phyloP scores from a whole-genome alignment of 2,113 vertebrate species.

The Abramis brama region DNA sequence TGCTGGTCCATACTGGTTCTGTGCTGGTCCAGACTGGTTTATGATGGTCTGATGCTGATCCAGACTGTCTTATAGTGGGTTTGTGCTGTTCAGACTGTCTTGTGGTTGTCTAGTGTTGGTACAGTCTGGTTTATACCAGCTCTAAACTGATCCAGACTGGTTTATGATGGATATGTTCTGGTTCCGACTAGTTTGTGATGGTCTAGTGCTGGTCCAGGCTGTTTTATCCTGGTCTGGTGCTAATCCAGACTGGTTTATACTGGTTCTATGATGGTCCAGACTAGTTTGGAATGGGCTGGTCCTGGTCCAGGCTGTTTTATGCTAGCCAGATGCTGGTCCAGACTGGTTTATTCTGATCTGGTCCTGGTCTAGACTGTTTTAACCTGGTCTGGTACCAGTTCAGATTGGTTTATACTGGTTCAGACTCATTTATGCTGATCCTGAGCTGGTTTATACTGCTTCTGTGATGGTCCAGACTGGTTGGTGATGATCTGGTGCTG shows the following conservation, averaged over 20 bases:
- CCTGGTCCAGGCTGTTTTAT: not conserved
- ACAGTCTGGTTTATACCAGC: not conserved
- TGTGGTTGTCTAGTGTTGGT: too few relatives aligned
- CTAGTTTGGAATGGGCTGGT: too few relatives aligned
- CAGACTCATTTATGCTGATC: too few relatives aligned
- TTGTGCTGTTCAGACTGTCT: too few relatives aligned
- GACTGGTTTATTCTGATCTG: not conserved
- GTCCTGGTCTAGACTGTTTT: not conserved
- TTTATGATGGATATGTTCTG: not conserved
- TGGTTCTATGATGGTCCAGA: not conserved
- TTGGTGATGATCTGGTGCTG: too few relatives aligned
- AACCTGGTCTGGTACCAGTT: not conserved
- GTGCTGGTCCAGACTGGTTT: too few relatives aligned
- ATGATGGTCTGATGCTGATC: too few relatives aligned
- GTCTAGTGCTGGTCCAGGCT: not conserved
- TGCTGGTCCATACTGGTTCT: too few relatives aligned
- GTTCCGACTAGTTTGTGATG: not conserved
- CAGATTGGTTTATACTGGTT: not conserved
- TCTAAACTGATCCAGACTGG: fast-evolving
- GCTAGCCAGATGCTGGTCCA: not conserved
- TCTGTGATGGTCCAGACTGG: not conserved
- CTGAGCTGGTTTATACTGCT: not conserved
- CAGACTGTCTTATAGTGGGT: too few relatives aligned
- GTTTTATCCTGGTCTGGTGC: not conserved
- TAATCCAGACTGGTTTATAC: not conserved